Evolutionary conservation across 2,113 vertebrate genomes (phyloP).

Genomic region (Chelonoidis abingdonii): DNA sequence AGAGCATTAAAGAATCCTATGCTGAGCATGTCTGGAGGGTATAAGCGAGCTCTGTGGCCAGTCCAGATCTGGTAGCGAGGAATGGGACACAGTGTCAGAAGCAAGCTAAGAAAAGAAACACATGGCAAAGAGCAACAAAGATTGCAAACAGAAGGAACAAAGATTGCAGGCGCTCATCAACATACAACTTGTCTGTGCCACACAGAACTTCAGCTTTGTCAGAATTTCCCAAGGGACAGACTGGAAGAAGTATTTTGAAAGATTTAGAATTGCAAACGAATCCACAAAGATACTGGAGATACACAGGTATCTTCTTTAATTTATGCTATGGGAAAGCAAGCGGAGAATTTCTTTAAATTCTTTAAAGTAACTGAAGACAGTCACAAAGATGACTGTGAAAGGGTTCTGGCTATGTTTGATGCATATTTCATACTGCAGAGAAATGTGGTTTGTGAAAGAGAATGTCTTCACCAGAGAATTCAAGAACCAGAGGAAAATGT

Average conservation of each 20-base stretch:
- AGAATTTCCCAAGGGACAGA: neutral
- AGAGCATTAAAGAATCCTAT: too few relatives aligned
- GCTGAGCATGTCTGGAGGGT: neutral
- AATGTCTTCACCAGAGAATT: neutral
- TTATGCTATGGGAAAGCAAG: neutral
- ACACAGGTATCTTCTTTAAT: neutral
- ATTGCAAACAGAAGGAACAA: neutral
- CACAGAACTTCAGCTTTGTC: neutral
- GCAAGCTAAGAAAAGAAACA: neutral
- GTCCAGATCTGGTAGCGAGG: neutral
- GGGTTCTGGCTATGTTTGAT: neutral
- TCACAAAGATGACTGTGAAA: neutral
- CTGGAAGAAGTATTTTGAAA: neutral
- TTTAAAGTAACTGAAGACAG: neutral
- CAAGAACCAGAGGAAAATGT: neutral
- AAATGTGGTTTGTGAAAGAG: neutral
- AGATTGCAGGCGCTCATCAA: neutral
- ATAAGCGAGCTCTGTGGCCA: neutral
- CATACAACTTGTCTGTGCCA: neutral
- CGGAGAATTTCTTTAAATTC: neutral
- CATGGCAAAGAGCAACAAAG: neutral
- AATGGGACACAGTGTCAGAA: neutral
- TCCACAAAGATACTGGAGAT: neutral
- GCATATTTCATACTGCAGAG: neutral
- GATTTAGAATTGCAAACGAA: neutral